These are phyloP conservation scores for Lasioglossum albipes DNA, from an alignment of 1,140 invertebrate genomes.

Conservation along the genomic window DNA sequence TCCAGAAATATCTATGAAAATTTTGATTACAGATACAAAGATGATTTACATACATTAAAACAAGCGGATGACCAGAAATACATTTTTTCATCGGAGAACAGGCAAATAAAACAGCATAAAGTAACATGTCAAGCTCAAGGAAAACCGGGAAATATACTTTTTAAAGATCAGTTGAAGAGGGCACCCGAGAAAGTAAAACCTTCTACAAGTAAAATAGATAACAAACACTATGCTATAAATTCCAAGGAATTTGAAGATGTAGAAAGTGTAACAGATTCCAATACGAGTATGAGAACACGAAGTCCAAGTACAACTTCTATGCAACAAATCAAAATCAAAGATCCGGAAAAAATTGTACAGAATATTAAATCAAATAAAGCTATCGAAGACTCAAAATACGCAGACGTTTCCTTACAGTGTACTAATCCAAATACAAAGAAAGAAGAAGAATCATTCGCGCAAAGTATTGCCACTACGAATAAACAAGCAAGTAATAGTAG, in stretches of 20 bases:
- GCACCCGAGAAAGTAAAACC: slow-evolving; percentile 69
- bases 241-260: slow-evolving; percentile 69
- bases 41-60: slow-evolving; percentile 59
- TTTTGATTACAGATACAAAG: slow-evolving; percentile 64
- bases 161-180: slow-evolving; percentile 67
- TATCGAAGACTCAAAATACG: slow-evolving; percentile 48
- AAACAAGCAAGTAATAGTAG: slow-evolving; percentile 51
- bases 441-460: slow-evolving; percentile 47
- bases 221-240: slow-evolving; percentile 50
- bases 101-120: slow-evolving; percentile 61
- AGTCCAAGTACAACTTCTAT: slow-evolving; percentile 48
- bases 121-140: slow-evolving; percentile 46
- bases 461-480: slow-evolving; percentile 30
- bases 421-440: slow-evolving; percentile 46
- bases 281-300: slow-evolving; percentile 58
- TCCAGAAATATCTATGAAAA: slow-evolving; percentile 56
- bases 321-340: slow-evolving; percentile 59
- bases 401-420: slow-evolving; percentile 54
- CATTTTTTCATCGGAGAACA: slow-evolving; percentile 58
- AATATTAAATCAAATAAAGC: slow-evolving; percentile 44
- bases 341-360: slow-evolving; percentile 48
- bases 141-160: slow-evolving; percentile 50
- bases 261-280: slow-evolving; percentile 61
- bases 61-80: slow-evolving; percentile 66
- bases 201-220: slow-evolving; percentile 64